These are phyloP conservation scores for Hedya salicella DNA, from an alignment of 2,888 invertebrate genomes.

Conservation along the genomic window DNA sequence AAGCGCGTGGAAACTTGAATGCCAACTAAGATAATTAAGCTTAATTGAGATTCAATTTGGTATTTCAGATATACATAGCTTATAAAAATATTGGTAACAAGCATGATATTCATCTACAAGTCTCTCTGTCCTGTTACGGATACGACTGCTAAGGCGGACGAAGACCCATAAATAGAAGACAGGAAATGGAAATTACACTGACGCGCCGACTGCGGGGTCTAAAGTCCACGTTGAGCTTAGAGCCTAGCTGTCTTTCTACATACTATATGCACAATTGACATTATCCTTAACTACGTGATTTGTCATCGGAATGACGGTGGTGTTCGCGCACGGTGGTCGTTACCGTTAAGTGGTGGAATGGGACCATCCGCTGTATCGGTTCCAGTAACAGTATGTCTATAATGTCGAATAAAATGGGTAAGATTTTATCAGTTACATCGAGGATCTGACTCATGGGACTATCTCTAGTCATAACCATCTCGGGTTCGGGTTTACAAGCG, in stretches of 20 bases:
- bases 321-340: slow-evolving; percentile 59
- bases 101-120: too few relatives aligned
- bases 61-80: too few relatives aligned
- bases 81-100: too few relatives aligned
- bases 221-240: slow-evolving; percentile 20
- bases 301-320: slow-evolving; percentile 51
- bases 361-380: slow-evolving; percentile 73
- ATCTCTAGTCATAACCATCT: background rate
- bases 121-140: background rate
- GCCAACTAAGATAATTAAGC: too few relatives aligned
- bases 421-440: background rate
- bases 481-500: background rate
- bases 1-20: too few relatives aligned
- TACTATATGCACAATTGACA: slow-evolving; percentile 29
- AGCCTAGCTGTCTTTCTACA: slow-evolving; percentile 17
- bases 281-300: slow-evolving; percentile 45
- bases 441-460: background rate
- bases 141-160: slow-evolving; percentile 12
- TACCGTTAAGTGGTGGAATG: slow-evolving; percentile 78
- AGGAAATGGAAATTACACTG: slow-evolving; percentile 39
- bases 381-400: slow-evolving; percentile 55
- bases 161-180: slow-evolving; percentile 34
- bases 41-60: too few relatives aligned
- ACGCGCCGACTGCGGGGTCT: slow-evolving; percentile 32
- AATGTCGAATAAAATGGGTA: slow-evolving; percentile 8